Conservation (phyloP, 2,888 invertebrate genomes). For the Drosophila tripunctata region DNA sequence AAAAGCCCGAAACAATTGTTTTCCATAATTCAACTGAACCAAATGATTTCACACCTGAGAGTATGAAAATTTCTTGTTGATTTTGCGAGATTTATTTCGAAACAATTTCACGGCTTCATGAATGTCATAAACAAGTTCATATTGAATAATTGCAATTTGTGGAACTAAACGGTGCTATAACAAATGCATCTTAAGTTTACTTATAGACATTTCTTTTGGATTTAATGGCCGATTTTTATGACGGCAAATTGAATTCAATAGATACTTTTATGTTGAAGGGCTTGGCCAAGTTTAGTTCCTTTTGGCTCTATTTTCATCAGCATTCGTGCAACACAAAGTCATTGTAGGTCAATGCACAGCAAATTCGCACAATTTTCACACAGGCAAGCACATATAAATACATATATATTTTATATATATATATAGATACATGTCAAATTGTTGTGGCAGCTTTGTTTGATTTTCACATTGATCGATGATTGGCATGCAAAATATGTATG, state of each 20-base stretch:
- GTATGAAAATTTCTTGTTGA: conserved; percentile 4
- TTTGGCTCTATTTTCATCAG: conserved; percentile 1
- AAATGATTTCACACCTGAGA: conserved; percentile 2
- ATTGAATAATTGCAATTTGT: background rate
- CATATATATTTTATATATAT: background rate
- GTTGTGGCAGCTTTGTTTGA: conserved; percentile 17
- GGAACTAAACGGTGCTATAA: background rate
- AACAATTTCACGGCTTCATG: background rate
- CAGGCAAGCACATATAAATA: background rate
- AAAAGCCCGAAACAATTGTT: conserved; percentile 33
- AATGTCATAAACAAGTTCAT: conserved; percentile 18
- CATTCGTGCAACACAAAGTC: conserved; percentile 32
- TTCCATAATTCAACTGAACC: conserved; percentile 18
- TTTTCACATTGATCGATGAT: conserved; percentile 30
- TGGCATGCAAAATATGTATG: conserved; percentile 31
- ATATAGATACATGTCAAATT: conserved; percentile 9
- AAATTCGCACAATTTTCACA: conserved; percentile 16
- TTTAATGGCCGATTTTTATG: conserved; percentile 8
- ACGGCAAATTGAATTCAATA: conserved; percentile 1
- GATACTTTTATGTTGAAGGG: conserved; percentile 34
- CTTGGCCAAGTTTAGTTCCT: conserved; percentile 28
- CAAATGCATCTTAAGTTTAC: background rate
- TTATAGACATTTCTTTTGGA: background rate
- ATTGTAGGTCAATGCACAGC: conserved; percentile 44
- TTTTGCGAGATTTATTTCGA: conserved; percentile 1